A percentile compares a stretch with the other conserved stretches of the same genome.
Evolutionary conservation across 2,797 vertebrate genomes (phyloP).

Genomic region (Sebastes steindachneri): DNA sequence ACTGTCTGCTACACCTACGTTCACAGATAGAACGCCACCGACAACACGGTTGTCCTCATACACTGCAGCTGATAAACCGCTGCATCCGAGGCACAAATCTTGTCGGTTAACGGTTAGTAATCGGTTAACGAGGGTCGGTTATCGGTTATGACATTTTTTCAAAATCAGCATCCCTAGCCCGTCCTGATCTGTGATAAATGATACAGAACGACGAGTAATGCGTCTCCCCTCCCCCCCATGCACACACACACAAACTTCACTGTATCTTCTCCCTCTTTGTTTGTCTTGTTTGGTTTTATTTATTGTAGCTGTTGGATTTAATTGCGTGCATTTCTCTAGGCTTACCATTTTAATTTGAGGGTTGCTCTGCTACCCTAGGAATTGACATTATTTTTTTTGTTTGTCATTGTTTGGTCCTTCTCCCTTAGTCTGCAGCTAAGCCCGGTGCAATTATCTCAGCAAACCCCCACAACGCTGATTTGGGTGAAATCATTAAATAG

Average conservation of each 20-base stretch:
- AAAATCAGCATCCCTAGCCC: too few species aligned
- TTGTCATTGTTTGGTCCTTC: conserved; percentile 63
- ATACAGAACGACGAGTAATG: conserved; percentile 36
- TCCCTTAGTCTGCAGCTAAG: conserved; percentile 64
- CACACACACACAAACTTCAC: not conserved
- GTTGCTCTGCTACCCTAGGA: conserved; percentile 41
- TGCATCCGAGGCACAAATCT: too few species aligned
- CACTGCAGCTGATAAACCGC: too few species aligned
- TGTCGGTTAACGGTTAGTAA: too few species aligned
- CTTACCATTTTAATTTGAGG: conserved; percentile 65
- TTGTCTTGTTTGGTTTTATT: conserved; percentile 65
- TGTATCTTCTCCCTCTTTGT: conserved; percentile 39
- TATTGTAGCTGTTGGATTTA: conserved; percentile 61
- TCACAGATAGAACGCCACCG: too few species aligned
- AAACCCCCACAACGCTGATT: conserved; percentile 67
- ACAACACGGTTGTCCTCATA: too few species aligned
- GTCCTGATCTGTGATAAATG: conserved; percentile 39
- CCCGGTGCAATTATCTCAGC: conserved; percentile 73
- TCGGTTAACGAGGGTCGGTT: too few species aligned
- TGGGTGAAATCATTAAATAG: conserved; percentile 77
- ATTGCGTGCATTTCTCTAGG: conserved; percentile 65
- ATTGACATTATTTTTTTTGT: conserved; percentile 37
- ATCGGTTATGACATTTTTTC: too few species aligned
- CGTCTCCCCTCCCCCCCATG: not conserved
- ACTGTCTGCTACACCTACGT: too few species aligned